These are phyloP conservation scores for Aleadryas rufinucha DNA, from an alignment of 2,113 vertebrate genomes.

Conservation along the genomic window DNA sequence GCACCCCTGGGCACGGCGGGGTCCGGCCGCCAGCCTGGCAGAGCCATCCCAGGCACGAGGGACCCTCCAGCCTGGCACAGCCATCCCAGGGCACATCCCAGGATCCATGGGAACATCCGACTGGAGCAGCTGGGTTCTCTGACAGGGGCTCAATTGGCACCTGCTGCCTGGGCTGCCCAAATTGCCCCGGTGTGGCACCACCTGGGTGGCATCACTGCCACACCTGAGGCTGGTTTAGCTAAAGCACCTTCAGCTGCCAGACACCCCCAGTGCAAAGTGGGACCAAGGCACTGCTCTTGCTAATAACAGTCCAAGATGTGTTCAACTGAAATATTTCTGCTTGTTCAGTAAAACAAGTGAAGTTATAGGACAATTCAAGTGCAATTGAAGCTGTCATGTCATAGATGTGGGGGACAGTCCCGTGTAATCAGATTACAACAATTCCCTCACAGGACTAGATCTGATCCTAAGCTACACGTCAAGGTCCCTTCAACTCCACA, in stretches of 20 bases:
- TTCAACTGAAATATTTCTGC: background rate
- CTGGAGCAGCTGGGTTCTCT: accelerated
- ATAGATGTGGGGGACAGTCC: background rate
- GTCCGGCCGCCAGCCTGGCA: accelerated
- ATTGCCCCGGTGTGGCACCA: accelerated
- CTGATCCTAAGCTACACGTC: background rate
- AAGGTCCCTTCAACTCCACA: constrained; percentile 20
- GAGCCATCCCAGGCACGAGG: background rate
- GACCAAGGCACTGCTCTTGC: background rate
- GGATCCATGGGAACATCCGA: accelerated
- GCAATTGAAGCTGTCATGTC: background rate
- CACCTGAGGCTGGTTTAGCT: background rate
- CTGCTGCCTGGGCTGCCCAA: background rate
- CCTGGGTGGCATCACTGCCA: background rate
- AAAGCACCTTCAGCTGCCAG: background rate
- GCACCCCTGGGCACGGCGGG: accelerated
- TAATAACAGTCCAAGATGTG: background rate
- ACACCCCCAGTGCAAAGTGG: background rate
- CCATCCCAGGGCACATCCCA: background rate
- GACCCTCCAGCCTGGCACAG: background rate
- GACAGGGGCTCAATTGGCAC: background rate
- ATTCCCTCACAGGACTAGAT: background rate
- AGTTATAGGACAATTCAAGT: background rate
- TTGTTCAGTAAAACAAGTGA: background rate
- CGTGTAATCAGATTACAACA: background rate